Base-by-base conservation (phyloP, 2,888 invertebrate species). In the Brachyptera risi region DNA sequence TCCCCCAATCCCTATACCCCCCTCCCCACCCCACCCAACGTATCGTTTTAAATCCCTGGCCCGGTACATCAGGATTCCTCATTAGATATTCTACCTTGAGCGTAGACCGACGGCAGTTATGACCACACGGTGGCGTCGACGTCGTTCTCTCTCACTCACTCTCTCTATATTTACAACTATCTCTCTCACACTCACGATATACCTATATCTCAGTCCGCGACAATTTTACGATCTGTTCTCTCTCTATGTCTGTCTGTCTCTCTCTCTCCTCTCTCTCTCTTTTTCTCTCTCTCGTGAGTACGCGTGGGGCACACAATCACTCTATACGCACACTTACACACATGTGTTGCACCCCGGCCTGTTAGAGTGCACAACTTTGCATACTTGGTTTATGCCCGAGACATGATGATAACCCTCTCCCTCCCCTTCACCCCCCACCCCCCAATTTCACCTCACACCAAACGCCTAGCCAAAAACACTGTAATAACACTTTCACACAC, bases 201-300 rank as follows among this genome's bases (percentile, higher is more conserved):
- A n/a, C n/a, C n/a, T n/a, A n/a, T n/a, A n/a, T n/a, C n/a, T n/a
- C n/a, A n/a, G 50, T 24, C 35, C 44, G 42, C 27, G 60, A 60
- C 60, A 60, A 60, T 60, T 60, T 60, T 60, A 60, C 60, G 60
- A 60, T 37, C 50, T 37, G 38, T 49, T 37, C 51, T 42, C 23
- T 38, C n/a, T n/a, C n/a, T n/a, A n/a, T n/a, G n/a, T n/a, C n/a
- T n/a, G n/a, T n/a, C n/a, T n/a, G n/a, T n/a, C n/a, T n/a, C n/a
- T n/a, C n/a, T n/a, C n/a, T n/a, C n/a, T n/a, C n/a, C n/a, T n/a
- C n/a, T n/a, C n/a, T n/a, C n/a, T n/a, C n/a, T n/a, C n/a, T n/a
- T n/a, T n/a, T 54, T 17, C 38, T 26, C 38, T 40, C 21, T 24
- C 31, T 35, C 11, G 26, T n/a, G n/a, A n/a, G 19, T 26, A 26